Conservation (phyloP, 2,888 invertebrate genomes). For the Bellardia pandia region DNA sequence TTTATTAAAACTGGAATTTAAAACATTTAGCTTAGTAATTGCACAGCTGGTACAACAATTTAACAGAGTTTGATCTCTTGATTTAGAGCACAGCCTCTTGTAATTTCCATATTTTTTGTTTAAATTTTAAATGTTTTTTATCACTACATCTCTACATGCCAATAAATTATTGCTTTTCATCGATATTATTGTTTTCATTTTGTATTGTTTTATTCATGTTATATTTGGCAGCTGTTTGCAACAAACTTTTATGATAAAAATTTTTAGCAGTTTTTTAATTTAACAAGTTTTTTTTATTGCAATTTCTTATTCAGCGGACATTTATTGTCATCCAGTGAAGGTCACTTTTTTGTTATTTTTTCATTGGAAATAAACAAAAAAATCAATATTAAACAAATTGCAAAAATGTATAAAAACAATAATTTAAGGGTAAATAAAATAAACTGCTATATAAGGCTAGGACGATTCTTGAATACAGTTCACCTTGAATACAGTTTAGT, state of each 20-base stretch:
- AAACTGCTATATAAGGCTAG: no score
- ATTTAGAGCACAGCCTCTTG: no score
- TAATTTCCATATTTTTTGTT: not conserved
- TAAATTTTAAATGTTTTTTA: not conserved
- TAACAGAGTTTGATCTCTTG: no score
- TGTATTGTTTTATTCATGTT: constrained; percentile 25
- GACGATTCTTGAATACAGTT: no score
- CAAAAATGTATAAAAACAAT: no score
- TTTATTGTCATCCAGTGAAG: constrained; percentile 29
- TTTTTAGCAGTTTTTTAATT: constrained; percentile 45
- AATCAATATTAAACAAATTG: constrained; percentile 12
- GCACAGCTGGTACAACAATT: no score
- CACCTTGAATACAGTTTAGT: no score
- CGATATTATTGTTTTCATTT: constrained; percentile 36
- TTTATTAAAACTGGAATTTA: not conserved
- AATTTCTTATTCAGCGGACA: not conserved
- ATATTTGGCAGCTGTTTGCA: constrained; percentile 69
- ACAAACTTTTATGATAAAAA: constrained; percentile 72
- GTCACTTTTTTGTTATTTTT: constrained; percentile 30
- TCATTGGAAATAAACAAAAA: not conserved
- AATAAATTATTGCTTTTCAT: not conserved
- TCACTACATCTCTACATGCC: not conserved
- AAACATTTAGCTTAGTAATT: no score
- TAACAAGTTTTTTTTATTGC: constrained; percentile 39
- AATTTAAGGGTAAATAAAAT: no score